Evolutionary conservation across 2,888 invertebrate genomes (phyloP), one percentile per base, ranked within the genome.

Genomic region (Thumatha senex): DNA sequence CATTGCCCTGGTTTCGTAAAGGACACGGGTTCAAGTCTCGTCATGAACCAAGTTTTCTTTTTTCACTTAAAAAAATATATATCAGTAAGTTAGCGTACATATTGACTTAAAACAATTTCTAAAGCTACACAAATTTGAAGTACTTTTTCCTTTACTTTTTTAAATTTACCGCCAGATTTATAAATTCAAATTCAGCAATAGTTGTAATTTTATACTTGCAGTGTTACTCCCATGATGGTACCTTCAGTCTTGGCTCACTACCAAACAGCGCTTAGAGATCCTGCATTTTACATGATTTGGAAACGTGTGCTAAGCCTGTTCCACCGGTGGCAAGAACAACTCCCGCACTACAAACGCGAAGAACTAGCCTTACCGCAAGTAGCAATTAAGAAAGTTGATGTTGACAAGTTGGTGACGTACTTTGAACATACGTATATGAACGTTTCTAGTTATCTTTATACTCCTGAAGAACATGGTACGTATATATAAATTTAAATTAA

Each of bases 201-300:
- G 30, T 31, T 31, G 5, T 31, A 11, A 1, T n/a, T 52, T 24
- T 55, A 73, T 33, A 29, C 74, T 67, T 74, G 56, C 60, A 84
- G 90, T 24, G 72, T 82, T 49, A 59, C 67, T 15, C 78, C 83
- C 12, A 59, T 92, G 53, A 84, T 93, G 48, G 82, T 89, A 0
- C 95, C 95, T 34, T 94, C 95, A n/a, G 93, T 86, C 8, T 79
- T 95, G 60, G 94, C 95, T 72, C 92, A 95, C 65, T 93, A 92
- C 67, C 93, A 94, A 72, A 94, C 95, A 8, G 86, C 93, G 7
- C 82, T 94, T 14, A 93, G 94, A 47, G 96, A 96, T 69, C 95
- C 95, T 7, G 93, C 93, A 30, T 95, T 94, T 91, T 96, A 94
- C 82, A 92, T 93, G 76, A 89, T 95, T 49, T 93, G 88, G 92